Conservation (phyloP, 2,113 vertebrate genomes). For the Pollimyrus isidori region DNA sequence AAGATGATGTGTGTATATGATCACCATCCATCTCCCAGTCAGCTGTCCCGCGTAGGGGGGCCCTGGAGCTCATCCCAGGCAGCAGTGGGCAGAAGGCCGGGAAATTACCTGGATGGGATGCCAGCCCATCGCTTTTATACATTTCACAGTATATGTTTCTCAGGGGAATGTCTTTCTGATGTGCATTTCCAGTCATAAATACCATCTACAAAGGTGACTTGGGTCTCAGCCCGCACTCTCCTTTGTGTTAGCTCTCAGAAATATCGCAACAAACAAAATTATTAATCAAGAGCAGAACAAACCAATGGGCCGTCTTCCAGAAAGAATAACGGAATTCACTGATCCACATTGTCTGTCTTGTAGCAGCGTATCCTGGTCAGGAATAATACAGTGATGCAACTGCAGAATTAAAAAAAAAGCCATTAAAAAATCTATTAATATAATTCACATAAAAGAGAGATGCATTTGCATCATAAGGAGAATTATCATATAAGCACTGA, state of each 20-base stretch:
- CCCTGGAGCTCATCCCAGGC: background rate
- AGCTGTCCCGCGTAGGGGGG: background rate
- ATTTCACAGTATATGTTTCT: background rate
- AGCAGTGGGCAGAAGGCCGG: background rate
- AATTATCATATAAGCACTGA: background rate
- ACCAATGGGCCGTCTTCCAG: background rate
- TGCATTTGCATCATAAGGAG: background rate
- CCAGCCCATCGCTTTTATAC: background rate
- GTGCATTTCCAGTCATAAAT: background rate
- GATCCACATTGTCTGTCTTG: background rate
- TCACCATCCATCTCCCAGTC: background rate
- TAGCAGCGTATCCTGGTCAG: background rate
- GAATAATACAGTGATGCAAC: background rate
- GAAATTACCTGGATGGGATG: background rate
- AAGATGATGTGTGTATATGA: background rate
- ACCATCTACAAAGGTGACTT: background rate
- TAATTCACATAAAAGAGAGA: constrained; percentile 7
- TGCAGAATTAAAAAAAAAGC: background rate
- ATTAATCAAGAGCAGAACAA: background rate
- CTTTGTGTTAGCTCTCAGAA: background rate
- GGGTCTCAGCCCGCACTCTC: background rate
- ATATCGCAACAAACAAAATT: background rate
- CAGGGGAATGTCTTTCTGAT: background rate
- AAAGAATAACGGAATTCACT: background rate
- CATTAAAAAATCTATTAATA: constrained; percentile 7